Base-by-base conservation (phyloP, 2,113 vertebrate species). In the Oreochromis niloticus region DNA sequence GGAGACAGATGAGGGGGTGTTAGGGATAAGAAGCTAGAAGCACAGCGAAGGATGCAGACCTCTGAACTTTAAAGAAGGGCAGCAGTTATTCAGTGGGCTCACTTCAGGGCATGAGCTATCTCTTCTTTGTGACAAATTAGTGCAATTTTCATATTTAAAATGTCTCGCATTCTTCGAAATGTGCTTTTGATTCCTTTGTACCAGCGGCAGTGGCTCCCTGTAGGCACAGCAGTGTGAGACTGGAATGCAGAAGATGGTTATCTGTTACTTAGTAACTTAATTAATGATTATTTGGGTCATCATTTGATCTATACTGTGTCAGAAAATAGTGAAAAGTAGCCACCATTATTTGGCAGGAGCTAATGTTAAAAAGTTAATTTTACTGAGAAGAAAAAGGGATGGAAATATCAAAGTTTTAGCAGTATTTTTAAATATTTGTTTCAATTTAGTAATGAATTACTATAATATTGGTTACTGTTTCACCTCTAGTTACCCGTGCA, bases 161-260 rank as follows among this genome's bases (percentile, higher is more conserved):
- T 88, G 43, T 88, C 41, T 82, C 7, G 11, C 78, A 84, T 87
- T 82, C 82, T 80, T 87, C 32, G 7, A 78, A 85, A 90, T 71
- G 52, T 34, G 55, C 88, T 75, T 41, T 55, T 61, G 57, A 50
- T 61, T 19, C 19, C 6, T 32, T 78, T 50, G 73, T 50, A n/a
- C 73, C 73, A 50, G 39, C 30, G 50, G 55, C 55, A 43, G 0
- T 32, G 55, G 50, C 78, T 55, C 50, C 48, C 78, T 14, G 7
- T 80, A 55, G 50, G 78, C 32, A 55, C 50, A 55, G 78, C 78
- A 55, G 50, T 55, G 32, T 55, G 17, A 78, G 73, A 78, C 73
- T 78, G 73, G 73, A 78, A 78, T 52, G 73, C 48, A 32, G 48
- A 32, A 78, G 46, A 78, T 78, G 27, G 0, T 50, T 78, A 80